A percentile compares a stretch with the other conserved stretches of the same genome.
phyloP scores from a whole-genome alignment of 64 coral and sea anemone species.

The Montipora efflorescens region DNA sequence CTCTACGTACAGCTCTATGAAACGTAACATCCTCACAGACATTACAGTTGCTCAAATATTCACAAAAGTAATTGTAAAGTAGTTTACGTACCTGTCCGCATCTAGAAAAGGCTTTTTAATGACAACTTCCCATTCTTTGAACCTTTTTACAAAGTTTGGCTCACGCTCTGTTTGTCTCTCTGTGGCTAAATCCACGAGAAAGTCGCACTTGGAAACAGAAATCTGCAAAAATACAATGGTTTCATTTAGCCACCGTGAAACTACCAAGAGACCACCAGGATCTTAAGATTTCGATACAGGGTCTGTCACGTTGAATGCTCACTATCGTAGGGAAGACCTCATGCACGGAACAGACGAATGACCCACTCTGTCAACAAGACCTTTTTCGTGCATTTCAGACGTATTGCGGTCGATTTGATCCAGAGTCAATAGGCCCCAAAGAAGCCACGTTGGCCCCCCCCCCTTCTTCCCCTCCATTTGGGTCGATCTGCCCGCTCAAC shows the following conservation, averaged over 20 bases:
- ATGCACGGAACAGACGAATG: too few species aligned
- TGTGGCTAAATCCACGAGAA: slow-evolving; percentile 87
- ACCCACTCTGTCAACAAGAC: too few species aligned
- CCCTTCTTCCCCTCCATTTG: too few species aligned
- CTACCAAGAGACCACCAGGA: too few species aligned
- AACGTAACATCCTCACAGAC: not conserved
- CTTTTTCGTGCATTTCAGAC: too few species aligned
- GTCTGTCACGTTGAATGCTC: too few species aligned
- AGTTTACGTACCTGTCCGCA: slow-evolving; percentile 64
- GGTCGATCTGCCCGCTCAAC: too few species aligned
- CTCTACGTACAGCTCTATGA: not conserved
- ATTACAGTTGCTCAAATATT: not conserved
- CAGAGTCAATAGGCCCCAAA: too few species aligned
- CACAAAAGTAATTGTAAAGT: not conserved
- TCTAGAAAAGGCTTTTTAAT: slow-evolving; percentile 87
- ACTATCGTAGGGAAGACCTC: too few species aligned
- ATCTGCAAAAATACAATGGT: slow-evolving; percentile 39
- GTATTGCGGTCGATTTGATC: too few species aligned
- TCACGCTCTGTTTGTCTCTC: slow-evolving; percentile 69
- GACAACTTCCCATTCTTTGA: slow-evolving; percentile 80
- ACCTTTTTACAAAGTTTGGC: slow-evolving; percentile 87
- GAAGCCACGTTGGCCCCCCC: too few species aligned
- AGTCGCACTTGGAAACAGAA: slow-evolving; percentile 83
- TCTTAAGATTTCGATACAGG: too few species aligned
- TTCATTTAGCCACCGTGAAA: not conserved